Conservation (phyloP, 2,113 vertebrate genomes). For the Xiphorhynchus elegans region DNA sequence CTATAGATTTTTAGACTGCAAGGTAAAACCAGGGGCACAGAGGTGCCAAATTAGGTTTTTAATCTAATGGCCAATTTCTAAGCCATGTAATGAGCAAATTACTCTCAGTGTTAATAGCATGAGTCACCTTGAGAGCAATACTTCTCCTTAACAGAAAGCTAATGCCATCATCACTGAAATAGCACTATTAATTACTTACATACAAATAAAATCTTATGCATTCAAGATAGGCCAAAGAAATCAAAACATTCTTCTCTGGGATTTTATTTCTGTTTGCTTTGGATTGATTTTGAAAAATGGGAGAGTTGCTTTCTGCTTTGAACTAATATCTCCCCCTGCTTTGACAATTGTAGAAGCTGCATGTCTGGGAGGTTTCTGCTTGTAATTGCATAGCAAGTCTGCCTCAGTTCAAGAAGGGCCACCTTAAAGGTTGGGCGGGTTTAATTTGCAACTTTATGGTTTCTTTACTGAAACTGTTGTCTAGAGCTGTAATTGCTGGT, state of each 20-base stretch:
- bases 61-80: not conserved
- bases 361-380: not conserved
- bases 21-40: not conserved
- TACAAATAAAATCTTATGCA: not conserved
- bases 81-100: not conserved
- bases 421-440: not conserved
- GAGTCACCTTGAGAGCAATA: not conserved
- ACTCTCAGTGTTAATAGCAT: not conserved
- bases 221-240: not conserved
- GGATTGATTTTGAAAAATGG: not conserved
- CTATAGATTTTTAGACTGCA: not conserved
- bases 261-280: not conserved
- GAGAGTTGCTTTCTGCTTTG: not conserved
- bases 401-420: not conserved
- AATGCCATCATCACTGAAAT: not conserved
- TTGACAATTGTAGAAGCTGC: not conserved
- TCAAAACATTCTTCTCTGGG: not conserved
- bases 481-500: slow-evolving; percentile 7
- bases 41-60: not conserved
- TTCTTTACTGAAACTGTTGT: slow-evolving; percentile 22
- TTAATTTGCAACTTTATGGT: slow-evolving; percentile 9
- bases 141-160: not conserved
- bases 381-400: not conserved
- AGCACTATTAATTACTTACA: not conserved
- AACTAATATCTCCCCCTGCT: not conserved